Conservation (phyloP, 2,888 invertebrate species). For the Eristalis intricaria region DNA sequence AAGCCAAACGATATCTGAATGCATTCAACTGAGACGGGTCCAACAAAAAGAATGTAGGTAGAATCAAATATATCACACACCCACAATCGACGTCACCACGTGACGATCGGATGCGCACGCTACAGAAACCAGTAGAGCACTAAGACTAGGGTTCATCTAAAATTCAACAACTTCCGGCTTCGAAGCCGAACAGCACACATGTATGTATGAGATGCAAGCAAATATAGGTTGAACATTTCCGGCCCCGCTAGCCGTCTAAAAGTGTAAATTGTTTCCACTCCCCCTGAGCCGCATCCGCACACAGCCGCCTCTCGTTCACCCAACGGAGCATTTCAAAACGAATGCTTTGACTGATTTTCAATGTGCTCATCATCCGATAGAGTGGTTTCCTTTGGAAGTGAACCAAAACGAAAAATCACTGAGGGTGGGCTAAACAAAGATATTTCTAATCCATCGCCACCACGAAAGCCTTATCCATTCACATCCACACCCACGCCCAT, state of each 20-base stretch:
- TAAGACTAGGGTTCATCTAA: constrained; percentile 1
- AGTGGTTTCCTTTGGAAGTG: constrained; percentile 69
- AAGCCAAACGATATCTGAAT: background rate
- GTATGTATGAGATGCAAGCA: constrained; percentile 13
- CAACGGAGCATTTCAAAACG: constrained; percentile 65
- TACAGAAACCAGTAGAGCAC: constrained; percentile 29
- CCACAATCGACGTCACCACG: constrained; percentile 58
- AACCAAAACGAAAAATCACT: constrained; percentile 63
- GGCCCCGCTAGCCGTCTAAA: constrained; percentile 35
- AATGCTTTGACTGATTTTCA: constrained; percentile 70
- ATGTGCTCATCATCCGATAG: constrained; percentile 72
- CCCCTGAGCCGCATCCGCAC: background rate
- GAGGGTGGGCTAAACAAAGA: constrained; percentile 62
- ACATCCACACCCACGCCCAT: background rate
- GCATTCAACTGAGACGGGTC: constrained; percentile 41
- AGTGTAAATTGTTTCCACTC: constrained; percentile 55
- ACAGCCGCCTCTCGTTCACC: constrained; percentile 40
- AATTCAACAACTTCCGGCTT: constrained; percentile 58
- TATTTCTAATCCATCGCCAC: constrained; percentile 57
- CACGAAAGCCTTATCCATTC: constrained; percentile 3
- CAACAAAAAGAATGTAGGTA: constrained; percentile 14
- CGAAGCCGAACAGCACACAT: background rate
- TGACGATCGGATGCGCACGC: constrained; percentile 67
- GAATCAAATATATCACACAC: constrained; percentile 47
- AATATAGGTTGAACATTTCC: constrained; percentile 70